Base-by-base conservation (phyloP, 64 coral and sea anemone species). In the Stylophora pistillata region DNA sequence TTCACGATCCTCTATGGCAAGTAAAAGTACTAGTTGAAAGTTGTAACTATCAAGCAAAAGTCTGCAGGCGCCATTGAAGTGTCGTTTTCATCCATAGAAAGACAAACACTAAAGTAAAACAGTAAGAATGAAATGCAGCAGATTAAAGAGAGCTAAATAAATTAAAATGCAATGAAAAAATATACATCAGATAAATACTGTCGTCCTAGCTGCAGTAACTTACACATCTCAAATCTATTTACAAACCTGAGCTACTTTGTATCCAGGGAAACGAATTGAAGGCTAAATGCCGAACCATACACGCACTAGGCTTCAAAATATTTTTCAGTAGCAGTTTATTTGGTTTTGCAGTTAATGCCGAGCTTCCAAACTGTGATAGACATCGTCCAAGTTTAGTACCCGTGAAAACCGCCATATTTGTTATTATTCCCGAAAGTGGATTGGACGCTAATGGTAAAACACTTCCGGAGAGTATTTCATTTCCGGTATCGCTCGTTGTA, bases 181-280 rank as follows among this genome's bases (percentile, higher is more conserved):
- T 47, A 47, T 47, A 47, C 37, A 7, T 47, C 7, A 47, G 37
- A 47, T 47, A 47, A 47, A 47, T 47, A 47, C n/a, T n/a, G n/a
- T n/a, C n/a, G n/a, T n/a, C n/a, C n/a, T n/a, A n/a, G n/a, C n/a
- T n/a, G n/a, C n/a, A n/a, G n/a, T 47, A 7, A 47, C 3, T 47
- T 3, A 47, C 37, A 47, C 37, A 17, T 53, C 15, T 18, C 10
- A 32, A 54, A 76, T n/a, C 25, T 37, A 7, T 0, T 5, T 34
- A 33, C 57, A 32, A 2, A 91, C 90, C 90, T 86, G 90, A 78
- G 13, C 1, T 21, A 78, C 20, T 93, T 93, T 93, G 91, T 15
- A 77, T 75, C 91, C 91, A 93, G 2, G 91, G 91, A 34, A 93
- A 93, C 65, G 68, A 88, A 55, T 82, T 54, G 53, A 86, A 73